Evolutionary conservation across 1,140 invertebrate genomes (phyloP).

Genomic region (Drosophila melanica): DNA sequence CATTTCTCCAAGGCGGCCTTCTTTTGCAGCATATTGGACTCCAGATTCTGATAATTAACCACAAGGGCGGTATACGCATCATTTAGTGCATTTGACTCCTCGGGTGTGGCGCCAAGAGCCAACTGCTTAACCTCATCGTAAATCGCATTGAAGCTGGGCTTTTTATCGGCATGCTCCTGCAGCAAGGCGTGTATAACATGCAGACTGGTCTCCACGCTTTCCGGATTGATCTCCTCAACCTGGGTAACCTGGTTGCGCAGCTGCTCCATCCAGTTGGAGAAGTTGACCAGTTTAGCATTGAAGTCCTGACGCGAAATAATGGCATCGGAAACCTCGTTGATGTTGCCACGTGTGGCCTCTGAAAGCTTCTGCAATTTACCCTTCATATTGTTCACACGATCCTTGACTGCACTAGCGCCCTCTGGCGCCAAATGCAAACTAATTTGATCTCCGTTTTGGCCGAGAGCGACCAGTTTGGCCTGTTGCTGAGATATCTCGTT

Average conservation of each 20-base stretch:
- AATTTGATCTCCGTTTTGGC: conserved; percentile 91
- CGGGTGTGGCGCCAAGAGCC: conserved; percentile 87
- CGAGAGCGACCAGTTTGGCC: conserved; percentile 90
- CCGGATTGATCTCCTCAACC: conserved; percentile 91
- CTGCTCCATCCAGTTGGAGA: conserved; percentile 93
- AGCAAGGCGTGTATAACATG: conserved; percentile 91
- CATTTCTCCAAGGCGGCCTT: conserved; percentile 92
- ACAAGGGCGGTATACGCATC: conserved; percentile 90
- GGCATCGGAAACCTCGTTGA: conserved; percentile 91
- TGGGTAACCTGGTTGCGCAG: conserved; percentile 90
- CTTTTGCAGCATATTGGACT: conserved; percentile 90
- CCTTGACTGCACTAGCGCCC: conserved; percentile 89
- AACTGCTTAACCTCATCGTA: conserved; percentile 93
- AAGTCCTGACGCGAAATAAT: conserved; percentile 93
- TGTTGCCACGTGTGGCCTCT: conserved; percentile 89
- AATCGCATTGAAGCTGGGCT: conserved; percentile 89
- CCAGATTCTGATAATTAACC: conserved; percentile 90
- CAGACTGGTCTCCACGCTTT: conserved; percentile 91
- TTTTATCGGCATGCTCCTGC: conserved; percentile 92
- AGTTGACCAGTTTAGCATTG: conserved; percentile 90
- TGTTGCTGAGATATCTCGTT: conserved; percentile 93
- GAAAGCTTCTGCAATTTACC: conserved; percentile 88
- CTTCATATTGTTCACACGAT: conserved; percentile 90
- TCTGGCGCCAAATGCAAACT: conserved; percentile 90
- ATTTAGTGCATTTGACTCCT: conserved; percentile 89